phyloP scores from a whole-genome alignment of 2,888 invertebrate species.

The Eupithecia centaureata region DNA sequence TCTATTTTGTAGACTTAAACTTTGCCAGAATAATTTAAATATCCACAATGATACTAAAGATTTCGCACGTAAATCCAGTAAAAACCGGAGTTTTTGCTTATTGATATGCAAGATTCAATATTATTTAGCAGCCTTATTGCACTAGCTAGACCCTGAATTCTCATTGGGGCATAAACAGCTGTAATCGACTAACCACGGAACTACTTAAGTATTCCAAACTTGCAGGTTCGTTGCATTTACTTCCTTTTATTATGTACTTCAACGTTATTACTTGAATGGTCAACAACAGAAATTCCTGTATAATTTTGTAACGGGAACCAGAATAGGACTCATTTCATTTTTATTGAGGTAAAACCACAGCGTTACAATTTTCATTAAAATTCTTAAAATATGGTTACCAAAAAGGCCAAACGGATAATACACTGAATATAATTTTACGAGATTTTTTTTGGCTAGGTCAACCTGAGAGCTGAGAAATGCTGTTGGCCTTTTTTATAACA shows the following conservation, averaged over 20 bases:
- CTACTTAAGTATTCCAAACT: conserved; percentile 45
- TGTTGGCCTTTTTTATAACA: too few species aligned
- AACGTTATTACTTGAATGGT: too few species aligned
- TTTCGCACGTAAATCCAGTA: background rate
- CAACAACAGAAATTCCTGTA: background rate
- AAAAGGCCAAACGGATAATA: too few species aligned
- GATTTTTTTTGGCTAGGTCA: too few species aligned
- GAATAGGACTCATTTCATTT: too few species aligned
- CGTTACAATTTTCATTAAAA: too few species aligned
- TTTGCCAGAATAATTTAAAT: background rate
- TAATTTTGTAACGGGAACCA: background rate
- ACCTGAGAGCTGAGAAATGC: background rate
- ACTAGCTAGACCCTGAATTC: conserved; percentile 9
- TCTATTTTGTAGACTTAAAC: background rate
- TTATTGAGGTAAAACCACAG: too few species aligned
- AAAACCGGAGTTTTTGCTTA: background rate
- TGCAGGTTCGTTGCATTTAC: conserved; percentile 17
- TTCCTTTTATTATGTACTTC: background rate
- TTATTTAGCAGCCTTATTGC: background rate
- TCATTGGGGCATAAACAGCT: conserved; percentile 26
- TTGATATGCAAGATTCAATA: background rate
- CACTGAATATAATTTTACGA: too few species aligned
- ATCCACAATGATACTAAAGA: background rate
- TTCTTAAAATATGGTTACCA: too few species aligned
- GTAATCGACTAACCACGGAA: conserved; percentile 48